phyloP scores from a whole-genome alignment of 2,113 vertebrate species.

The Xerus inauris region DNA sequence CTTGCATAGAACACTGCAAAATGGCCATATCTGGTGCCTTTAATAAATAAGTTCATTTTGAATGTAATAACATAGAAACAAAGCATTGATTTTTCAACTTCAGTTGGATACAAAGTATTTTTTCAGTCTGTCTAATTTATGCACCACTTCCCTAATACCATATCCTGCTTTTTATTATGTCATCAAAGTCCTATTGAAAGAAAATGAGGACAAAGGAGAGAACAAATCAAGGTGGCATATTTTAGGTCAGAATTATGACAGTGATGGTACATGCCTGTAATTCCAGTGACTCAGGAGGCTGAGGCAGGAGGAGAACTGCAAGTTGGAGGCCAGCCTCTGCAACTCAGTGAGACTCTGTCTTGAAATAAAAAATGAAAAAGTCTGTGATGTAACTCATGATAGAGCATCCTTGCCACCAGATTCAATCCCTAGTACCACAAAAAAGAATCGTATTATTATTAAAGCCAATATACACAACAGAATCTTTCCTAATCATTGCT shows the following conservation, averaged over 20 bases:
- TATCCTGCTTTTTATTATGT: constrained; percentile 33
- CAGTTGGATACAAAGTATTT: constrained; percentile 18
- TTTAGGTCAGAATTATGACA: neutral
- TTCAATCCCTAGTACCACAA: too few relatives aligned
- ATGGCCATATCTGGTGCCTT: neutral
- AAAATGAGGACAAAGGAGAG: neutral
- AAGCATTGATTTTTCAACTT: constrained; percentile 7
- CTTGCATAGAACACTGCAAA: neutral
- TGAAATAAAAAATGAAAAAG: too few relatives aligned
- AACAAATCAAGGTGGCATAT: neutral
- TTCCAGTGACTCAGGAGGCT: too few relatives aligned
- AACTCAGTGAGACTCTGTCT: too few relatives aligned
- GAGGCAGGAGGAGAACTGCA: too few relatives aligned
- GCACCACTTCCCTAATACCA: neutral
- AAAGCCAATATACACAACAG: neutral
- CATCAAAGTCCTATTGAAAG: neutral
- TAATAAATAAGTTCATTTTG: neutral
- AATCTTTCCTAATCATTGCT: neutral
- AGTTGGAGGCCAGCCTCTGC: too few relatives aligned
- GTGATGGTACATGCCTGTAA: too few relatives aligned
- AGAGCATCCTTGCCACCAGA: too few relatives aligned
- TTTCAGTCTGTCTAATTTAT: neutral
- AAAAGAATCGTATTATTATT: neutral
- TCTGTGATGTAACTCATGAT: too few relatives aligned
- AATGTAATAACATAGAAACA: constrained; percentile 23